These are phyloP conservation scores for Acanthurus tractus DNA, from an alignment of 2,797 vertebrate species.

Conservation along the genomic window DNA sequence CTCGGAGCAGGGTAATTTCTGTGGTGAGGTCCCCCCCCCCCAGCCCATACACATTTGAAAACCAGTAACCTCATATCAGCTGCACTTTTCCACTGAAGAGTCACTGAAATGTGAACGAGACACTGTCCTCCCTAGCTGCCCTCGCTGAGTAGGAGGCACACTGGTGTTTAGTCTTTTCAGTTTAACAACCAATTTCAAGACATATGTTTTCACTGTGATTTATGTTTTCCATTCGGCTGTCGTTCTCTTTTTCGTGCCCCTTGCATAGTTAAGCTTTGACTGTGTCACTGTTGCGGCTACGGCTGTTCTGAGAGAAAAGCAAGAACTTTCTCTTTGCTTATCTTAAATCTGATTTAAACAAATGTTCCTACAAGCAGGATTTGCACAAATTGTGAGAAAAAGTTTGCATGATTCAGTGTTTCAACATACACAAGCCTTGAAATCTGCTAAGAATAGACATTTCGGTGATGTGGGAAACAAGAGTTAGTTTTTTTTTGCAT, in stretches of 20 bases:
- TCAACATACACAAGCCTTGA: background rate
- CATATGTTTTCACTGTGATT: constrained; percentile 29
- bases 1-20: constrained; percentile 55
- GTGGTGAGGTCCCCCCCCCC: constrained; percentile 51
- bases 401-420: background rate
- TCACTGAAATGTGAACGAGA: constrained; percentile 47
- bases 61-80: constrained; percentile 61
- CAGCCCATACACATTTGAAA: constrained; percentile 40
- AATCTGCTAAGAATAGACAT: background rate
- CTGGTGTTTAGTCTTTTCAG: constrained; percentile 22
- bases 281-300: background rate
- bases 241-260: background rate
- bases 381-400: background rate
- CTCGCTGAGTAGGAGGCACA: constrained; percentile 8
- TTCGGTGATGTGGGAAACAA: background rate
- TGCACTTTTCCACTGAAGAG: constrained; percentile 56
- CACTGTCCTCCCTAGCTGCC: constrained; percentile 8
- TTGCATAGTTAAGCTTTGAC: background rate
- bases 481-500: background rate
- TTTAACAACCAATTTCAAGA: constrained; percentile 38
- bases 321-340: background rate
- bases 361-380: background rate
- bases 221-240: constrained; percentile 31
- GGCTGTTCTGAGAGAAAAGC: background rate
- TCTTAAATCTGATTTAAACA: background rate